These are phyloP conservation scores for Stictonetta naevosa DNA, from an alignment of 2,113 vertebrate species.

Conservation along the genomic window DNA sequence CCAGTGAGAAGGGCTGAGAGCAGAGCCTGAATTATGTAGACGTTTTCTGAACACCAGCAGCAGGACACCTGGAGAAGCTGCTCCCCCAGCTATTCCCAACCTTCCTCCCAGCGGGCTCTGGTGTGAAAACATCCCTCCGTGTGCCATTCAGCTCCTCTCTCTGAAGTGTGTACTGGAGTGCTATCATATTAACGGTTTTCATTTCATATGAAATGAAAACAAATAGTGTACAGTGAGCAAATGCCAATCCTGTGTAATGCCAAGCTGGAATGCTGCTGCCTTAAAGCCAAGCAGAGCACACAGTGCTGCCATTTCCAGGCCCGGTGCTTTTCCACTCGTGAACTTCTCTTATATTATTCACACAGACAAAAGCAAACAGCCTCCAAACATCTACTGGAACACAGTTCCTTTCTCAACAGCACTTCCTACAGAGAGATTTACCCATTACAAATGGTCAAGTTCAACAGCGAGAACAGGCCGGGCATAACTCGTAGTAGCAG, in stretches of 20 bases:
- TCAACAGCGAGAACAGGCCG: background rate
- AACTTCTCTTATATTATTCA: background rate
- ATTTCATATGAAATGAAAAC: background rate
- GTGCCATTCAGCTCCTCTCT: background rate
- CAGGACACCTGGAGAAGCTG: background rate
- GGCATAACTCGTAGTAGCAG: accelerated
- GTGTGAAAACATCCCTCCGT: background rate
- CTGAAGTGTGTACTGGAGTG: background rate
- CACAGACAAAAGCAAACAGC: background rate
- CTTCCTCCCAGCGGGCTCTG: background rate
- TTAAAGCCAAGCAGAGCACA: background rate
- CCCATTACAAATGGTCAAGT: background rate
- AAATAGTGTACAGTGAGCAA: background rate
- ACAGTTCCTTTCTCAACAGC: background rate
- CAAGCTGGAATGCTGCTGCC: background rate
- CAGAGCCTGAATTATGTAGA: background rate
- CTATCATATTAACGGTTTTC: background rate
- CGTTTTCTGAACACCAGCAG: background rate
- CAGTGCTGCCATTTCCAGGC: background rate
- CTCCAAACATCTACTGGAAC: background rate
- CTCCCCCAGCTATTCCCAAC: background rate
- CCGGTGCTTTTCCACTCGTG: background rate
- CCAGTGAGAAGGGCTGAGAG: background rate
- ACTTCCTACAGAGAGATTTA: background rate
- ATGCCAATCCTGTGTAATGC: background rate